Evolutionary conservation across 1,140 invertebrate genomes (phyloP).

Genomic region (Archegozetes longisetosus): DNA sequence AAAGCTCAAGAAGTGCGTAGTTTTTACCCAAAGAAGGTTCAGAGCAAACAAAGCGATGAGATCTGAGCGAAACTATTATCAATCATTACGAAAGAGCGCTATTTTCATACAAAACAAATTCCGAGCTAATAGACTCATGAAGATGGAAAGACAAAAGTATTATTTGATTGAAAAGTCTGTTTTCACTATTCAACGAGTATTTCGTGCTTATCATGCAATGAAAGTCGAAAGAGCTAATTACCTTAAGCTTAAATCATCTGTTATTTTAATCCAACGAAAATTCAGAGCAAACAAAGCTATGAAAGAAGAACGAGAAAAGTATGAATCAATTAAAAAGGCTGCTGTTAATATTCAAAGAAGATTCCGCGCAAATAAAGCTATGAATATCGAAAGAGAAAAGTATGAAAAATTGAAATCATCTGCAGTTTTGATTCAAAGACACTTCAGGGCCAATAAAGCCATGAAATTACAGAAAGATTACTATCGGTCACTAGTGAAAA

Average conservation of each 20-base stretch:
- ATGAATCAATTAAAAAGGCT: slow-evolving; percentile 4
- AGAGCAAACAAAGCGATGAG: slow-evolving; percentile 3
- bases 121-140: not conserved
- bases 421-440: slow-evolving; percentile 21
- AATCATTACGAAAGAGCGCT: not conserved
- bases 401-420: slow-evolving; percentile 14
- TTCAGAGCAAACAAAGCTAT: slow-evolving; percentile 6
- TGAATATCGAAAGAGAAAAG: slow-evolving; percentile 1
- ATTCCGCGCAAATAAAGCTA: slow-evolving; percentile 10
- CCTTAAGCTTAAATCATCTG: not conserved
- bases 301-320: slow-evolving; percentile 4
- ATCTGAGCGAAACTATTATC: not conserved
- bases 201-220: not conserved
- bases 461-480: not conserved
- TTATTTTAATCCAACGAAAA: slow-evolving; percentile 13
- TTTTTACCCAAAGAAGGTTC: slow-evolving; percentile 3
- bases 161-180: slow-evolving; percentile 12
- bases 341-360: slow-evolving; percentile 19
- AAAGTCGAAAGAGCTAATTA: not conserved
- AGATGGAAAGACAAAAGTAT: not conserved
- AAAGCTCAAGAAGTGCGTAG: not conserved
- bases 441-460: slow-evolving; percentile 13
- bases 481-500: slow-evolving; percentile 8
- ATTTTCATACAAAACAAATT: not conserved
- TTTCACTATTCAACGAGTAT: slow-evolving; percentile 20